Base-by-base conservation (phyloP, 2,888 invertebrate species). In the Eubasilissa splendida region DNA sequence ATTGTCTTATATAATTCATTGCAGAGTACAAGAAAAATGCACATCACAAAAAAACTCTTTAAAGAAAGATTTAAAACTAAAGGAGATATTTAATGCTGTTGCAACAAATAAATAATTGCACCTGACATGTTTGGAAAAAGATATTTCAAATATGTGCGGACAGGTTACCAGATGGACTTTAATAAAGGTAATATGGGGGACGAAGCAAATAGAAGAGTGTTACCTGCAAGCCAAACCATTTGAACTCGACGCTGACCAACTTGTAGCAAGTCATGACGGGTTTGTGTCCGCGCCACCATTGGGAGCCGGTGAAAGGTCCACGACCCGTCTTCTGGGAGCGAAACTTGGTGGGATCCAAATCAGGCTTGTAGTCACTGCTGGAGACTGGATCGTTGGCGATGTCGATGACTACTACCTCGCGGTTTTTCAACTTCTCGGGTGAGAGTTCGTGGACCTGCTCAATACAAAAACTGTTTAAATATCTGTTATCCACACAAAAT, bases 191-290 rank as follows among this genome's bases (percentile, higher is more conserved):
- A 42, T 42, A 2, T 42, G 42, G 0, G 42, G 42, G 42, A 42
- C 42, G 42, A 42, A 42, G 7, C 42, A 42, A 42, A 42, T 0
- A 42, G 7, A 42, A 42, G 42, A 42, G 42, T 42, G 42, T 87
- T 84, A 92, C 93, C 91, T 95, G 95, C 82, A 99, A 92, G 79
- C 99, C 99, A 87, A 97, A 99, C 99, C 99, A 99, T 91, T 98
- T 99, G 91, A 99, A 99, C 91, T 99, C 97, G 84, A 96, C 95
- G 56, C 97, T 97, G 85, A 99, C 99, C 85, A 99, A 92, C 90
- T 99, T 99, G 90, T 99, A 99, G 88, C 97, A 97, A 76, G 98
- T 98, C 99, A 99, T 99, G 83, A 98, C 95, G 22, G 97, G 98
- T 77, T 94, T 90, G 68, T 93, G 92, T 60, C 92, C 92, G 80